phyloP scores from a whole-genome alignment of 2,888 invertebrate species.

The Ochlodes sylvanus region DNA sequence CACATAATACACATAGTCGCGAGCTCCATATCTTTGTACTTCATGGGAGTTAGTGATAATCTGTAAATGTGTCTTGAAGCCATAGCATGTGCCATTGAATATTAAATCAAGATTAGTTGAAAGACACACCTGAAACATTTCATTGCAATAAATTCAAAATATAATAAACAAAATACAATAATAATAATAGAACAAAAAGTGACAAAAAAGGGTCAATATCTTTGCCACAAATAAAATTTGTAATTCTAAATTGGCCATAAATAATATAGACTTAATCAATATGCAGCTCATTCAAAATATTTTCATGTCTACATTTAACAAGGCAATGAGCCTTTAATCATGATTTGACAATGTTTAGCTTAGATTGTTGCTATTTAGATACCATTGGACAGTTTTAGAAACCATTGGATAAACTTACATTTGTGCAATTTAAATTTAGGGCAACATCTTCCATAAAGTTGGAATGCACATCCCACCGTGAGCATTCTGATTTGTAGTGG shows the following conservation, averaged over 20 bases:
- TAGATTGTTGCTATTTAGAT: too few species aligned
- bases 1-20: conserved; percentile 46
- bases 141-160: background rate
- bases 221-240: too few species aligned
- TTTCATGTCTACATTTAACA: too few species aligned
- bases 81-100: conserved; percentile 60
- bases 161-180: too few species aligned
- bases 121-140: conserved; percentile 60
- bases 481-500: conserved; percentile 25
- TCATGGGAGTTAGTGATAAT: background rate
- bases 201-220: too few species aligned
- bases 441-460: conserved; percentile 40
- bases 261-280: too few species aligned
- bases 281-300: too few species aligned
- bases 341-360: too few species aligned
- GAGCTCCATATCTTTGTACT: conserved; percentile 24
- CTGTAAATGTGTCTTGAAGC: conserved; percentile 46
- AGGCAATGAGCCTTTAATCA: too few species aligned
- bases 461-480: conserved; percentile 37
- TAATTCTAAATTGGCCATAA: too few species aligned
- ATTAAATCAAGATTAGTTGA: conserved; percentile 59
- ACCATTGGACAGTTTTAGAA: too few species aligned
- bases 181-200: too few species aligned
- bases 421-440: conserved; percentile 51
- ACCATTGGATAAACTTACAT: conserved; percentile 53